Evolutionary conservation across 1,140 invertebrate species (phyloP), one percentile per base, ranked within the genome.

Genomic region (Drosophila ercepeae): DNA sequence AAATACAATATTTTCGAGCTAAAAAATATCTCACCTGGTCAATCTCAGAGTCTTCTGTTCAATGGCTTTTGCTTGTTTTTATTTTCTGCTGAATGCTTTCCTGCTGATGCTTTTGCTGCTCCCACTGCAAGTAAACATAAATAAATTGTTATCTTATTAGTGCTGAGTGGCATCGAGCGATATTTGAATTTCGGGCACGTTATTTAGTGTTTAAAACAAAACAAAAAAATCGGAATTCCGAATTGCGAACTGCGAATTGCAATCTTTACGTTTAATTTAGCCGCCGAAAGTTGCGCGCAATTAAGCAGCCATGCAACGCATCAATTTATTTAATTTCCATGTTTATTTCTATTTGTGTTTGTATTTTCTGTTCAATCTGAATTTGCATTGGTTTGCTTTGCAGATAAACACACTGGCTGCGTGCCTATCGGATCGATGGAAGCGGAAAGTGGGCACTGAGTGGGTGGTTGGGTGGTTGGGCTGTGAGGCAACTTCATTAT

Each of bases 191-290:
- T 77, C 58, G 58, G 51, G 52, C 16, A 8, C 21, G 21, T 21
- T 21, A 21, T 21, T 21, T 21, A 21, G 21, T 21, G 21, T 4
- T 21, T 4, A 21, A 2, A 21, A n/a, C n/a, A n/a, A n/a, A n/a
- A n/a, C n/a, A n/a, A n/a, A n/a, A n/a, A n/a, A 21, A 2, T 21
- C 21, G 2, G 21, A 21, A 21, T 21, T 21, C 2, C 21, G 21
- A 32, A 32, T 32, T 32, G 29, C 29, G 29, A 61, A 69, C 64
- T 48, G 64, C 65, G 41, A 72, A 72, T 54, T 72, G 68, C 81
- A 78, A 82, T 82, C 78, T 74, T 70, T 70, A 46, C 77, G 75
- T 72, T 72, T 71, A 71, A 71, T 71, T 71, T 71, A 48, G 64
- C 65, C 44, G 64, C 68, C 57, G 65, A 71, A 70, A 72, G 55